Conservation (phyloP, 2,797 vertebrate genomes). For the Epinephelus malabaricus region DNA sequence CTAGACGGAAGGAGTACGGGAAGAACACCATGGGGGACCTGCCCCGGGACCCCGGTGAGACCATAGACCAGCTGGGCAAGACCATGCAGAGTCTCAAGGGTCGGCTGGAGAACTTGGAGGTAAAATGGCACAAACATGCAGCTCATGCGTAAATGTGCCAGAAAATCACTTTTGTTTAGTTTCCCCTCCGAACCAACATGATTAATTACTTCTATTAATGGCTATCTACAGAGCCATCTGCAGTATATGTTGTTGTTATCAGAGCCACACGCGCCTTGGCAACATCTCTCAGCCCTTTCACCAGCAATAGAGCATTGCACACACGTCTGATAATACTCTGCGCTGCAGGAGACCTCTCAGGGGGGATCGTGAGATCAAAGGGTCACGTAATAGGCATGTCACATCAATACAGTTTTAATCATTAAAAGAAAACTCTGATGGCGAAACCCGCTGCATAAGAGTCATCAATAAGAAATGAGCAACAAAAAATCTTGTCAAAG, state of each 20-base stretch:
- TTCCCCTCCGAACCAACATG: background rate
- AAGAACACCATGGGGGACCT: slow-evolving; percentile 97
- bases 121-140: slow-evolving; percentile 70
- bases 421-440: background rate
- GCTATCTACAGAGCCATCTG: background rate
- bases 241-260: background rate
- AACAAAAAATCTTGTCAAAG: slow-evolving; percentile 35
- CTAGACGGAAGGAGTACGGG: slow-evolving; percentile 88
- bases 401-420: slow-evolving; percentile 31
- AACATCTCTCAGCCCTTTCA: background rate
- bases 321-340: background rate
- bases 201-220: background rate
- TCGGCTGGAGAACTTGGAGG: slow-evolving; percentile 95
- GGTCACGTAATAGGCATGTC: slow-evolving; percentile 52
- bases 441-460: background rate
- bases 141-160: slow-evolving; percentile 34
- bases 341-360: slow-evolving; percentile 22
- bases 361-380: slow-evolving; percentile 60
- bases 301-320: background rate
- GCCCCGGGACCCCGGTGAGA: slow-evolving; percentile 92
- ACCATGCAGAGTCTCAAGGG: slow-evolving; percentile 97
- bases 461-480: slow-evolving; percentile 37
- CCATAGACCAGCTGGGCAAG: slow-evolving; percentile 95
- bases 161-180: background rate
- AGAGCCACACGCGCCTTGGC: background rate